Base-by-base conservation (phyloP, 1,140 invertebrate species). In the Drosophila trapezifrons region DNA sequence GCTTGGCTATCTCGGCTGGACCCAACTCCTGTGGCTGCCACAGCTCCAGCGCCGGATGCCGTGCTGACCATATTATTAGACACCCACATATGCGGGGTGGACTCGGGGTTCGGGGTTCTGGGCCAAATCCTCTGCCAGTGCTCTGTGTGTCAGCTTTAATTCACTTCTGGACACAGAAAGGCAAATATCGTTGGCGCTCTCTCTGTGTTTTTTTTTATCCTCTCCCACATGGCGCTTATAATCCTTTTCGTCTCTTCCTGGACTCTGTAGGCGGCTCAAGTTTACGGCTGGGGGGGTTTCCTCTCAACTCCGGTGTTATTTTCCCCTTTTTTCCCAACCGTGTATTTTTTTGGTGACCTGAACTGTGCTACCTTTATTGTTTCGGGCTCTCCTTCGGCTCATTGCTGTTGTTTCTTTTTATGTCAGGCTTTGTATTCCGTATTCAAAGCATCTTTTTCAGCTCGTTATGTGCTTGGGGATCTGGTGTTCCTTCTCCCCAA, bases 301-400 rank as follows among this genome's bases (percentile, higher is more conserved):
- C 46, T 58, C 70, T 49, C 65, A 63, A 63, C 67, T 45, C 46
- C 60, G 46, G 17, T 45, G 71, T 70, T 86, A 80, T 78, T 70
- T 47, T 35, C 57, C 46, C 55, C 46, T 10, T 35, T 10, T 35
- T 51, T 17, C 45, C 38, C 6, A 0, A 32, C 27, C n/a, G 10
- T 25, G 10, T 12, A 29, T 20, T 18, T 35, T 66, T 63, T 84
- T n/a, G 65, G 65, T 80, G 70, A 72, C 66, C 77, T 79, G 70
- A 67, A 63, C 77, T 76, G 66, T 80, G 72, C 69, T 55, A 75
- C 74, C 57, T 81, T 75, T 58, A 78, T 81, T 85, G 82, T 85
- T 86, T 84, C 52, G 51, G 29, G 18, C 38, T 49, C 20, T 47
- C 25, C 35, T 43, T 46, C 46, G 42, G 52, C 38, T 42, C 42